Base-by-base conservation (phyloP, 2,888 invertebrate species). In the Pantelozetes paolii region DNA sequence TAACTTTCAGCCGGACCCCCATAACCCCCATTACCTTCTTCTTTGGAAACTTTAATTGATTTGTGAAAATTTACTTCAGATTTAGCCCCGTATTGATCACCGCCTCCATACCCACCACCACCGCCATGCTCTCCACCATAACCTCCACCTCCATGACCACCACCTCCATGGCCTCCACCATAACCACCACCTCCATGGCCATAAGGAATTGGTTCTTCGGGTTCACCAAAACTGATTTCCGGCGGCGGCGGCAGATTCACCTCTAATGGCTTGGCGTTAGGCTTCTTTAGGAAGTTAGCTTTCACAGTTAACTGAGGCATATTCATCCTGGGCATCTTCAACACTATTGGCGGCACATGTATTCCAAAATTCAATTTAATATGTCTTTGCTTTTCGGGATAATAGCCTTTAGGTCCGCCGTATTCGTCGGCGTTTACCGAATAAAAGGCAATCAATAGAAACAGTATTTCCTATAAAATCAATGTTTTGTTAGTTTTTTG, bases 261-360 rank as follows among this genome's bases (percentile, higher is more conserved):
- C 42, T 71, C 74, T 18, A 74, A 42, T 20, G 74, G 74, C 30
- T 74, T 74, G 13, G 74, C 74, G 36, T 74, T 2, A 2, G 74
- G 74, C 15, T 74, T 64, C 54, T 71, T 70, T 6, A 74, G 18
- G 30, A 74, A 74, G 23, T 74, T 74, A 5, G 74, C 74, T 32
- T 70, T 70, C n/a, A 74, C 57, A 20, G 71, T 57, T 36, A 74
- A n/a, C 32, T 74, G 74, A 18, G 74, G 74, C 74, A 74, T 71
- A 20, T 74, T 20, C 71, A 74, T 40, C 23, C 42, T 32, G 11
- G 74, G 74, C 71, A 74, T 71, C 28, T 71, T 70, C 18, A 74
- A 30, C 13, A 74, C 71, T 57, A 74, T 74, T 13, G 74, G 74
- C 20, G 74, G 74, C 42, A 74, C 74, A 71, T 71, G 71, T 23